Evolutionary conservation across 53 echinoderm and acorn worm genomes (phyloP).

Genomic region (Stichopus horrens): DNA sequence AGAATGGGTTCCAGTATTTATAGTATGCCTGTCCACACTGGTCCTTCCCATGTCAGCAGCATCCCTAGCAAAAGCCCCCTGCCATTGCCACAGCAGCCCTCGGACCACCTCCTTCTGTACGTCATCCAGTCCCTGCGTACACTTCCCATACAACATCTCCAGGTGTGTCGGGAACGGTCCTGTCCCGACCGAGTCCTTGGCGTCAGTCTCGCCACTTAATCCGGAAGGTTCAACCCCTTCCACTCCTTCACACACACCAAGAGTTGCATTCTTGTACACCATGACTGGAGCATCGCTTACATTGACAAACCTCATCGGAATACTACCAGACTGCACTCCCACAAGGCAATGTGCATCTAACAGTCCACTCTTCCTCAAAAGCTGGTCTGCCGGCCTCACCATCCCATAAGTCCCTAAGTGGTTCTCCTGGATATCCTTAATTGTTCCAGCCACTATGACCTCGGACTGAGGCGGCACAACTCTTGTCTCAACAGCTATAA

Average conservation of each 20-base stretch:
- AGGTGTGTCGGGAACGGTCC: background rate
- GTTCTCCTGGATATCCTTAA: background rate
- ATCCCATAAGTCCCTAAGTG: background rate
- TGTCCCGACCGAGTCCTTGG: background rate
- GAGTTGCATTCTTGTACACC: conserved; percentile 8
- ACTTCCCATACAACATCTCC: conserved; percentile 2
- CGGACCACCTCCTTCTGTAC: background rate
- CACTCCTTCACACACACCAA: conserved; percentile 34
- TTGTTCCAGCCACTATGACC: background rate
- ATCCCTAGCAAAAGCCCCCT: conserved; percentile 1
- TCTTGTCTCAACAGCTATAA: conserved; percentile 4
- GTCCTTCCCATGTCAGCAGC: conserved; percentile 43
- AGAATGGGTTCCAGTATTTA: conserved; percentile 35
- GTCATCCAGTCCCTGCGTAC: conserved; percentile 5
- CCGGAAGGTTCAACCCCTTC: conserved; percentile 10
- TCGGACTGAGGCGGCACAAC: background rate
- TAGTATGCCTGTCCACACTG: conserved; percentile 10
- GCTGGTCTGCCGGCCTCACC: background rate
- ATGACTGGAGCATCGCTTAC: background rate
- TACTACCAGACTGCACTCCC: background rate
- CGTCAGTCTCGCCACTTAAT: background rate
- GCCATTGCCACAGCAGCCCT: background rate
- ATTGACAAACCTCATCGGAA: conserved; percentile 5
- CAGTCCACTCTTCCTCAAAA: conserved; percentile 8
- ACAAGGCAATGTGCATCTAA: background rate